phyloP scores from a whole-genome alignment of 2,888 invertebrate genomes.

The Bombylius major region DNA sequence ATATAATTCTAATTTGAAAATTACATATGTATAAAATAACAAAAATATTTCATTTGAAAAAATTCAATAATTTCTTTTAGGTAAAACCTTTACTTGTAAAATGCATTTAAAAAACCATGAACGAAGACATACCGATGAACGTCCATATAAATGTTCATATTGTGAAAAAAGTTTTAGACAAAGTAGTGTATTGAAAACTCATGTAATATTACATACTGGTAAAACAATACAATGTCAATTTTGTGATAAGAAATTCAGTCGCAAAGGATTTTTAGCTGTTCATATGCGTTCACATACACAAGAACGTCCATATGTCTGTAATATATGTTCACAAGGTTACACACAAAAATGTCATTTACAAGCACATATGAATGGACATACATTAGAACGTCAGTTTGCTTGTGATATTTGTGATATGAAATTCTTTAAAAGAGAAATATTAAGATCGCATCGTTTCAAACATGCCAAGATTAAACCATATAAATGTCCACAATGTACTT shows the following conservation, averaged over 20 bases:
- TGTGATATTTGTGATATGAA: constrained; percentile 1
- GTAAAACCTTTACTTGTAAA: background rate
- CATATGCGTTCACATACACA: constrained; percentile 6
- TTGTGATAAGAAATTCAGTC: constrained; percentile 7
- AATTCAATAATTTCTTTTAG: background rate
- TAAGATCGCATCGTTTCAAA: background rate
- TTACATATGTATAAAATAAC: no score
- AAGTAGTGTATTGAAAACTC: background rate
- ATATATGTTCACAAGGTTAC: constrained; percentile 1
- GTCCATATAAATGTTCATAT: constrained; percentile 1
- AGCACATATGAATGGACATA: background rate
- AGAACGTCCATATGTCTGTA: constrained; percentile 6
- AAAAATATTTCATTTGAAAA: background rate
- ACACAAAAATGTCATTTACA: constrained; percentile 2
- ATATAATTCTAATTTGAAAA: background rate
- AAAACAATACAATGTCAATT: constrained; percentile 5
- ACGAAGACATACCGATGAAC: constrained; percentile 2
- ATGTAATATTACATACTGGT: constrained; percentile 5
- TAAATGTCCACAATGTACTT: background rate
- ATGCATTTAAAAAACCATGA: background rate
- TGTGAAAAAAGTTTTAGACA: constrained; percentile 1
- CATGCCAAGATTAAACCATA: constrained; percentile 23
- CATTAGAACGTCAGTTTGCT: background rate
- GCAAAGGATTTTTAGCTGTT: constrained; percentile 3
- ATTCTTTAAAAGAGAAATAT: background rate